A percentile compares a stretch with the other conserved stretches of the same genome.
Conservation (phyloP, 2,888 invertebrate species). For the Phragmatobia fuliginosa region DNA sequence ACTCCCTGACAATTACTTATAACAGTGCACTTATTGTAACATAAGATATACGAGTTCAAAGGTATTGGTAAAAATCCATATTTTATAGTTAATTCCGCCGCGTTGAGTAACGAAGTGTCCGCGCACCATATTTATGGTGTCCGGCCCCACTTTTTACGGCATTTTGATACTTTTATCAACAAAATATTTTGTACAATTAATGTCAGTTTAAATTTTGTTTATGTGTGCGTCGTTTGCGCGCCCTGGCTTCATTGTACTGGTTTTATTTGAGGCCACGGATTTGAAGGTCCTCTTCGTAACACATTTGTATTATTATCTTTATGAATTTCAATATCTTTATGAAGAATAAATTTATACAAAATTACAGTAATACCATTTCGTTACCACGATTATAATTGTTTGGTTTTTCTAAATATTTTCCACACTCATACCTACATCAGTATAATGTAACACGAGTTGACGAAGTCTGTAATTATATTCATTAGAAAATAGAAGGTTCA, state of each 20-base stretch:
- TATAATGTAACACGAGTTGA: neutral
- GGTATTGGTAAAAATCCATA: conserved; percentile 26
- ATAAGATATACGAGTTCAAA: conserved; percentile 14
- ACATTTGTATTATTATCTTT: neutral
- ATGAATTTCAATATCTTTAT: neutral
- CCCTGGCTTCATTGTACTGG: neutral
- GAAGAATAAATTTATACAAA: neutral
- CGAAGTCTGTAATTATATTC: no score
- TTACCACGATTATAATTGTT: no score
- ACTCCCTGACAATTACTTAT: neutral
- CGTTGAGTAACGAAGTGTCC: conserved; percentile 37
- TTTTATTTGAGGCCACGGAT: neutral
- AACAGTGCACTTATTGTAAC: neutral
- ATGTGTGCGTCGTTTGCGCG: conserved; percentile 14
- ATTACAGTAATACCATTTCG: no score
- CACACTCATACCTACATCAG: no score
- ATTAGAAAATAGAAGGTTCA: no score
- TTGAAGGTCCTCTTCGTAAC: neutral
- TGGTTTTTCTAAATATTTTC: no score
- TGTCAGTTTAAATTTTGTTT: conserved; percentile 13
- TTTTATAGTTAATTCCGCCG: conserved; percentile 30
- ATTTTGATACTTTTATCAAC: conserved; percentile 40
- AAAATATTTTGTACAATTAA: conserved; percentile 31
- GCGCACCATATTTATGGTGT: conserved; percentile 35
- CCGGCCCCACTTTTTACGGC: conserved; percentile 25